Evolutionary conservation across 2,888 invertebrate species (phyloP), one percentile per base, ranked within the genome.

Genomic region (Crossocerus cetratus): DNA sequence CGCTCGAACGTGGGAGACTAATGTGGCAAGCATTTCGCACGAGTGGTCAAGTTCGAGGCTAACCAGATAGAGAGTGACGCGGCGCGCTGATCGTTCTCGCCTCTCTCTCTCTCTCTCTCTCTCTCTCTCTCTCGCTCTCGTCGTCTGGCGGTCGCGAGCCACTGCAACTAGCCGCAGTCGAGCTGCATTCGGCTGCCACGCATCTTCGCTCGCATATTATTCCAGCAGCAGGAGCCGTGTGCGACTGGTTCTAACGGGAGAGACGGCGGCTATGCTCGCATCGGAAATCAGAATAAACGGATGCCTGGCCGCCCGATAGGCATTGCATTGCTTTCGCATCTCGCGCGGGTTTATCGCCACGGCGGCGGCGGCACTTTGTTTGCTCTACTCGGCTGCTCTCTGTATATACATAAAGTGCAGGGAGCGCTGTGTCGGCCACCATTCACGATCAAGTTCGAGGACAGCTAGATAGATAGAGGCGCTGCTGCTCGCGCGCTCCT

Each of bases 21-120:
- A 44, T 65, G 66, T 61, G 59, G 21, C 23, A 61, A 43, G 57
- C 45, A 69, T 32, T 69, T 72, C 54, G 64, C 74, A 62, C 32
- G 63, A 20, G 60, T 67, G 59, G 60, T 66, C 72, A 79, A 74
- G 69, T 79, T 79, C 74, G 70, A 79, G 79, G 78, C 42, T 54
- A 63, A 64, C 72, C 68, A 60, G 63, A 68, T 70, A 65, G 16
- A 55, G 13, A 55, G 11, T 14, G 32, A 32, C 32, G 32, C 8
- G 32, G 32, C 32, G 32, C 32, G 8, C 32, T 32, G 32, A 32
- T 32, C 32, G 32, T 32, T 3, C 32, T 32, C 32, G 5, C 32
- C 32, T 32, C 11, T 32, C n/a, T 32, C 11, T 32, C 32, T 32
- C 11, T 32, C 32, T 32, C 32, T 32, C 11, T 32, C 32, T 32